phyloP scores from a whole-genome alignment of 2,888 invertebrate species.

The Halictus ligatus region DNA sequence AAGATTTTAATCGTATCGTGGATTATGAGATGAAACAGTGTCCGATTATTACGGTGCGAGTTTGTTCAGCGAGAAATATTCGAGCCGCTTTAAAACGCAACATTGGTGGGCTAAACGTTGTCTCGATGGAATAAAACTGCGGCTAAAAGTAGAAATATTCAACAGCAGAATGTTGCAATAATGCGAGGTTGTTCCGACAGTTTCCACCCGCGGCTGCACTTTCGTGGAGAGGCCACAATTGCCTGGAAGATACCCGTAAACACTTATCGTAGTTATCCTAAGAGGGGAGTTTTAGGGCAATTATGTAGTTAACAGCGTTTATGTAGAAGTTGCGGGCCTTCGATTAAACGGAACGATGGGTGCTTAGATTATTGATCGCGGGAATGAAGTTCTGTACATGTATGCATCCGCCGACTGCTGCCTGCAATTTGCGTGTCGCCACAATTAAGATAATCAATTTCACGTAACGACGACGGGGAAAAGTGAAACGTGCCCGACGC shows the following conservation, averaged over 20 bases:
- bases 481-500: not conserved
- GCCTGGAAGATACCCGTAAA: conserved; percentile 53
- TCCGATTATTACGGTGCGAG: not conserved
- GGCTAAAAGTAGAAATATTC: not conserved
- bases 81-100: not conserved
- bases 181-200: conserved; percentile 21
- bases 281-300: conserved; percentile 44
- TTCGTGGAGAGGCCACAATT: conserved; percentile 46
- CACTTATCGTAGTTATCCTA: conserved; percentile 50
- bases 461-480: not conserved
- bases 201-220: conserved; percentile 24
- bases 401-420: conserved; percentile 12
- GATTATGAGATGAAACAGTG: not conserved
- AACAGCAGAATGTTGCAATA: not conserved
- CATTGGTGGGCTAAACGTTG: not conserved
- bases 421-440: conserved; percentile 11
- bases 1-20: not conserved
- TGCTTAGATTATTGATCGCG: conserved; percentile 50
- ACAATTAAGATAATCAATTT: conserved; percentile 29
- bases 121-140: not conserved
- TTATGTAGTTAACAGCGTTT: conserved; percentile 49
- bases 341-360: conserved; percentile 51
- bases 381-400: conserved; percentile 24
- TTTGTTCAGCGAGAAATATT: not conserved
- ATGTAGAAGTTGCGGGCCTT: conserved; percentile 44